These are phyloP conservation scores for Rhinoderma darwinii DNA, from an alignment of 2,113 vertebrate genomes.

Conservation along the genomic window DNA sequence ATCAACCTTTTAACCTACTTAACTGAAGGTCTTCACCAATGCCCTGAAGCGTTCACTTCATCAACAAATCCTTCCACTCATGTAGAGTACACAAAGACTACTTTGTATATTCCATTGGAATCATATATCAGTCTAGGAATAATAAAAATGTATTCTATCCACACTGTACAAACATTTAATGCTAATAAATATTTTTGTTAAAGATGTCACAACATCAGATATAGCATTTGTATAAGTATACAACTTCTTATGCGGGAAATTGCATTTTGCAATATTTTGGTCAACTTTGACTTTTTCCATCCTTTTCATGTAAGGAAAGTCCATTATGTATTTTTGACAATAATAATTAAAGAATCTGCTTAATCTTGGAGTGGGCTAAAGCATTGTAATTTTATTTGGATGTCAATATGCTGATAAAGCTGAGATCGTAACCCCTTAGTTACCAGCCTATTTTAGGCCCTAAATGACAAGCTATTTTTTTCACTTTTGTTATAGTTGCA, in stretches of 20 bases:
- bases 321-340: neutral
- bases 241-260: neutral
- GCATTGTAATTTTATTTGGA: too few species aligned
- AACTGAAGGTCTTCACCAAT: constrained; percentile 50
- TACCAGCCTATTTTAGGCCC: too few species aligned
- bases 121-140: constrained; percentile 12
- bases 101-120: constrained; percentile 49
- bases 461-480: too few species aligned
- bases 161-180: neutral
- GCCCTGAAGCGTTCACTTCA: constrained; percentile 42
- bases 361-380: neutral
- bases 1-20: constrained; percentile 56
- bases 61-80: constrained; percentile 11
- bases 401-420: neutral
- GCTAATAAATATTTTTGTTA: neutral
- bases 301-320: neutral
- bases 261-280: neutral
- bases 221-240: neutral
- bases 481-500: too few species aligned
- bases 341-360: neutral
- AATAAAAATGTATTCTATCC: neutral
- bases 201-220: neutral
- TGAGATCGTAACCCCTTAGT: too few species aligned
- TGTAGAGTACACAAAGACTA: constrained; percentile 35
- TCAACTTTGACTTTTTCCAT: neutral